Evolutionary conservation across 2,113 vertebrate species (phyloP).

Genomic region (Colius striatus): DNA sequence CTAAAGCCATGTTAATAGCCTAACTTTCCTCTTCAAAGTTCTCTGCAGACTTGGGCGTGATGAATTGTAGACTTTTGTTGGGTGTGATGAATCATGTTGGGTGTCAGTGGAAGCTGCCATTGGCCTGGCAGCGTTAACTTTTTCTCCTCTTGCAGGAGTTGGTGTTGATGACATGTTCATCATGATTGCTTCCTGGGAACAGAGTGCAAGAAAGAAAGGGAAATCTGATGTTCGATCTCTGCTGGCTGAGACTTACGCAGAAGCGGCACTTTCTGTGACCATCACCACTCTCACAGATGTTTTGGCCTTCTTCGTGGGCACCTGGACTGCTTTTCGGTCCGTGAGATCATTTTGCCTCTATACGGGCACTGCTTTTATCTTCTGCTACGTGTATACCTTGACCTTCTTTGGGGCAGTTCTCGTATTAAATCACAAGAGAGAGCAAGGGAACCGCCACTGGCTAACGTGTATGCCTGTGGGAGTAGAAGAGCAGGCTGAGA

Average conservation of each 20-base stretch:
- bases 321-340: constrained; percentile 80
- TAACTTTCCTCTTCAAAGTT: background rate
- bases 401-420: constrained; percentile 87
- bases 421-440: constrained; percentile 83
- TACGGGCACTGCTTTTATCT: constrained; percentile 81
- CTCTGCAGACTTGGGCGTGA: background rate
- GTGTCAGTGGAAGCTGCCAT: background rate
- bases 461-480: constrained; percentile 72
- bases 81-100: no score
- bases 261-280: constrained; percentile 87
- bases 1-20: background rate
- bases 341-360: constrained; percentile 88
- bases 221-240: constrained; percentile 49
- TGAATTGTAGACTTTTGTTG: background rate
- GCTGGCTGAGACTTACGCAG: constrained; percentile 78
- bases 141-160: constrained; percentile 76
- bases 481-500: background rate
- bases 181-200: constrained; percentile 88
- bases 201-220: constrained; percentile 66
- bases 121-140: background rate
- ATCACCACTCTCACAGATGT: constrained; percentile 87
- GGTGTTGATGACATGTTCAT: constrained; percentile 92
- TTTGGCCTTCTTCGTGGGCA: constrained; percentile 86
- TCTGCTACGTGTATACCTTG: constrained; percentile 87
- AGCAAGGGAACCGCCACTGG: constrained; percentile 78